Evolutionary conservation across 2,888 invertebrate genomes (phyloP).

Genomic region (Ophion obscuratus): DNA sequence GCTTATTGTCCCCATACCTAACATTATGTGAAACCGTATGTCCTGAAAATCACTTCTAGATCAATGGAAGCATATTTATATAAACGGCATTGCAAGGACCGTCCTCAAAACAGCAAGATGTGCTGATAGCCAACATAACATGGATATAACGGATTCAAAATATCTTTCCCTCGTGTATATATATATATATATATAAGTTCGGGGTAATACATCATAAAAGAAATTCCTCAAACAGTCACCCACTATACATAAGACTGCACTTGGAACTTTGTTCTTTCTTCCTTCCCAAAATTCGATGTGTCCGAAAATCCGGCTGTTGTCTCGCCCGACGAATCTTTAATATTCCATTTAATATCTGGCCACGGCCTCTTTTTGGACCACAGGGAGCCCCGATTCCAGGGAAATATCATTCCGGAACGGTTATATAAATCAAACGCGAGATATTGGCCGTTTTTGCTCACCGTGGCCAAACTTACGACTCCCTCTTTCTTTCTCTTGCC

Average conservation of each 20-base stretch:
- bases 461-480: slow-evolving; percentile 68
- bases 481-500: slow-evolving; percentile 9
- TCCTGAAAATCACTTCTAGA: neutral
- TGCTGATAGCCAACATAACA: neutral
- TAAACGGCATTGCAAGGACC: neutral
- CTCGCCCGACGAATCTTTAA: slow-evolving; percentile 79
- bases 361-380: slow-evolving; percentile 57
- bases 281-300: slow-evolving; percentile 40
- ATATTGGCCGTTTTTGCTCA: slow-evolving; percentile 81
- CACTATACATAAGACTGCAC: slow-evolving; percentile 11
- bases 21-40: neutral
- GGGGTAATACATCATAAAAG: neutral
- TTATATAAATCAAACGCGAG: slow-evolving; percentile 81
- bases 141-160: neutral
- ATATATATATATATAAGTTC: neutral
- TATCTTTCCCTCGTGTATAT: neutral
- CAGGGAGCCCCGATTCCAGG: slow-evolving; percentile 67
- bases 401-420: slow-evolving; percentile 62
- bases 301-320: slow-evolving; percentile 72
- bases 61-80: neutral
- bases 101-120: neutral
- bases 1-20: neutral
- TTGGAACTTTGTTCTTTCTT: slow-evolving; percentile 45
- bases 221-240: slow-evolving; percentile 49
- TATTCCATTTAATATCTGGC: slow-evolving; percentile 81